Evolutionary conservation across 2,797 vertebrate species (phyloP), one percentile per base, ranked within the genome.

Genomic region (Pangasius sanitwongsei): DNA sequence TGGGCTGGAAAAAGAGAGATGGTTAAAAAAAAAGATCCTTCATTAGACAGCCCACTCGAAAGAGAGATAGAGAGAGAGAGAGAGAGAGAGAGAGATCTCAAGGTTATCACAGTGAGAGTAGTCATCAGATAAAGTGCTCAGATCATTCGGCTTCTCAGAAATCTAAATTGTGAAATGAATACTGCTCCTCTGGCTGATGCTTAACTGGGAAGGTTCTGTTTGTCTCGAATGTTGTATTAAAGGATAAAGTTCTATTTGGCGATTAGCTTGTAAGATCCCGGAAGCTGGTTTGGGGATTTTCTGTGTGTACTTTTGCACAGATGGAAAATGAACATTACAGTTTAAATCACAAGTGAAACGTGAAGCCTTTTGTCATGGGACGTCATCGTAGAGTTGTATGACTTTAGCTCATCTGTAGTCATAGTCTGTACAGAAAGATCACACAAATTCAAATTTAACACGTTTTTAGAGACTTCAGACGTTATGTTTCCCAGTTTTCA

Each of bases 71-170:
- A 92, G 94, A 85, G 92, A 74, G 72, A 94, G 90, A 80, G 87
- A 87, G 74, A 75, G 87, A 72, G 70, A 82, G 53, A 34, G 9
- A 74, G 77, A 69, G 78, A 89, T 90, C 90, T 90, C 91, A 93
- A 94, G 92, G 92, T 94, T 93, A 92, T 90, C 91, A 94, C 89
- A 90, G 89, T 92, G 93, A 93, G 93, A 95, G 90, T 85, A 89
- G 92, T 88, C 77, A 91, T 92, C 92, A 92, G 87, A 94, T 83
- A 91, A 91, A 89, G 75, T 91, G 77, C 88, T 90, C 87, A 88
- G 90, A 89, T 89, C 90, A 69, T 86, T 89, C 75, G 92, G 88
- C 87, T 92, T 89, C 89, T 91, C 85, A 89, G 92, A 94, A 94
- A 90, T 86, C 67, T 72, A 50, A 53, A 53, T 23, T 85, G 65